Evolutionary conservation across 2,888 invertebrate species (phyloP).

Genomic region (Epistrophe grossulariae): DNA sequence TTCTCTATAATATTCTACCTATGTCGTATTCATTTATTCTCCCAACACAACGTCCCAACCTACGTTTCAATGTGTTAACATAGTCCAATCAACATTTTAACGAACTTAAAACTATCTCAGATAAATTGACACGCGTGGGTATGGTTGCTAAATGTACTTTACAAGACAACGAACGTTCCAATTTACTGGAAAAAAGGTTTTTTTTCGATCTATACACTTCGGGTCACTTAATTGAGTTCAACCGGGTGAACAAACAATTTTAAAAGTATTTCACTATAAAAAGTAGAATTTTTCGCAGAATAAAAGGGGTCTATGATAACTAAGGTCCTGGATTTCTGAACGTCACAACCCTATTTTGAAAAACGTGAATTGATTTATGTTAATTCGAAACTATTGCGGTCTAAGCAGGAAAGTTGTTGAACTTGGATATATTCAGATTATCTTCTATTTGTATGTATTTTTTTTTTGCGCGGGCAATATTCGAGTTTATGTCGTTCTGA

Average conservation of each 20-base stretch:
- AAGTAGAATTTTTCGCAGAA: too few relatives aligned
- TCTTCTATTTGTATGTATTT: too few relatives aligned
- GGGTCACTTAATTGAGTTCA: background rate
- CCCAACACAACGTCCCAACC: slow-evolving; percentile 22
- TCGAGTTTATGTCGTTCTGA: too few relatives aligned
- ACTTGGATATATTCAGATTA: too few relatives aligned
- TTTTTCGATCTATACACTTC: background rate
- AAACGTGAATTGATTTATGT: too few relatives aligned
- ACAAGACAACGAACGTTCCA: slow-evolving; percentile 21
- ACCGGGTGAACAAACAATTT: background rate
- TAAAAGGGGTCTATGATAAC: too few relatives aligned
- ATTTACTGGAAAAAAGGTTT: slow-evolving; percentile 24
- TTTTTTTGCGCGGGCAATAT: too few relatives aligned
- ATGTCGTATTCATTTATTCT: slow-evolving; percentile 13
- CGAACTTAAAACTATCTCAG: slow-evolving; percentile 58
- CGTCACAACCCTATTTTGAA: too few relatives aligned
- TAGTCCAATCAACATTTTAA: slow-evolving; percentile 34
- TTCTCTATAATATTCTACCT: slow-evolving; percentile 15
- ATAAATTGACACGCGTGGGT: slow-evolving; percentile 59
- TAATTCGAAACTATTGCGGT: too few relatives aligned
- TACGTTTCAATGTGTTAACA: slow-evolving; percentile 50
- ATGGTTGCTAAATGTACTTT: slow-evolving; percentile 35
- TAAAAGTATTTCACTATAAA: too few relatives aligned
- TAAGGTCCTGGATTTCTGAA: too few relatives aligned
- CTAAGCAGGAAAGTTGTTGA: too few relatives aligned